Evolutionary conservation across 1,140 invertebrate species (phyloP), one percentile per base, ranked within the genome.

Genomic region (Nomia melanderi): DNA sequence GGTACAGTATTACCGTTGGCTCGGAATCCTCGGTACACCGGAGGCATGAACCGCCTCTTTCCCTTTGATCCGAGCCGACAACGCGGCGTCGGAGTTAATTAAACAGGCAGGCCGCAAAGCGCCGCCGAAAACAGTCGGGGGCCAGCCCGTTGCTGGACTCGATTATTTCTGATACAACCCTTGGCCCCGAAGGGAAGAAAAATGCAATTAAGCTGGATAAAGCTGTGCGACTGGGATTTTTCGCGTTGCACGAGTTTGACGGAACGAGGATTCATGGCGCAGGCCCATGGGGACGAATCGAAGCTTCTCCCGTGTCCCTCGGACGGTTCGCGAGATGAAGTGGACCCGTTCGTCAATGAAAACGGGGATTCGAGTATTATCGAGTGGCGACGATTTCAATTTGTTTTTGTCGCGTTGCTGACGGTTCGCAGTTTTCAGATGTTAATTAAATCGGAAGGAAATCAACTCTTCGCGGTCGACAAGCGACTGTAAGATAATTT

Each of bases 281-380:
- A 8, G 33, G 3, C 8, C 33, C n/a, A n/a, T 36, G 8, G 33
- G 33, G 33, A 36, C 33, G 33, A 8, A 36, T 36, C 3, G 33
- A 36, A 36, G 3, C 8, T 36, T 5, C 8, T 36, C 8, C 8
- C 8, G 8, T 36, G 8, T 36, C 33, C 8, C 33, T 36, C 33
- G 3, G 33, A 3, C 8, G 3, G 33, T 36, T 36, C 29, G 41
- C 33, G 12, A 57, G 57, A 72, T 72, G 23, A 31, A 72, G 70
- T 50, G 70, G 70, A 72, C 70, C 57, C 44, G 59, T 63, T 63
- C 59, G 57, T 63, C 25, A 57, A 27, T 53, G 63, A 47, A 63
- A 72, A 72, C 41, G 41, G 50, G 41, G 70, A 59, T 41, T 63
- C 70, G 70, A 72, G 63, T 72, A 72, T 72, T 63, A 50, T 63